Evolutionary conservation across 2,113 vertebrate species (phyloP).

Genomic region (Megalops atlanticus): DNA sequence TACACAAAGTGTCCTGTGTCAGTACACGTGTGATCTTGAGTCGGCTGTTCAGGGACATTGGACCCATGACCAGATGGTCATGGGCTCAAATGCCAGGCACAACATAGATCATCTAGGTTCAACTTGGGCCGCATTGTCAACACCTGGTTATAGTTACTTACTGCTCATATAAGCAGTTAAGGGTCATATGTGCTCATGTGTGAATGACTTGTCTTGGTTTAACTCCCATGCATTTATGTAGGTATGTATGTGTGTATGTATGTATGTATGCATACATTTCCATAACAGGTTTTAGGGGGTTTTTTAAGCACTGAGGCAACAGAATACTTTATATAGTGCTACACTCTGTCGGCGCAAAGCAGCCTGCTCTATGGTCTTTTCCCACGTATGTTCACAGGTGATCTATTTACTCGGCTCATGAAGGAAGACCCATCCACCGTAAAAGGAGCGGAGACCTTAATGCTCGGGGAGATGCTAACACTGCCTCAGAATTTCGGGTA

Average conservation of each 20-base stretch:
- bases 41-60: background rate
- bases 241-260: background rate
- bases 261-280: background rate
- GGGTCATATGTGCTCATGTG: too few relatives aligned
- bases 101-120: background rate
- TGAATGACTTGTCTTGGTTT: background rate
- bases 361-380: background rate
- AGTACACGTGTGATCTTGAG: background rate
- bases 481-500: slow-evolving; percentile 98
- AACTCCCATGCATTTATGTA: background rate
- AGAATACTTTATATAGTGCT: too few relatives aligned
- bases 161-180: background rate
- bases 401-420: slow-evolving; percentile 88
- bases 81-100: background rate
- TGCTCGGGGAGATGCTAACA: slow-evolving; percentile 97
- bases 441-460: slow-evolving; percentile 90
- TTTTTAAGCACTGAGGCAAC: too few relatives aligned
- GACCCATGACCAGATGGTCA: background rate
- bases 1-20: background rate
- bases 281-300: too few relatives aligned
- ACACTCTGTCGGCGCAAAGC: too few relatives aligned
- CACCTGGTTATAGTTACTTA: background rate
- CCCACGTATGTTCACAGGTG: slow-evolving; percentile 69
- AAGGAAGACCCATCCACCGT: slow-evolving; percentile 92
- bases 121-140: background rate